Conservation (phyloP, 2,113 vertebrate genomes). For the Puffinus mauretanicus region DNA sequence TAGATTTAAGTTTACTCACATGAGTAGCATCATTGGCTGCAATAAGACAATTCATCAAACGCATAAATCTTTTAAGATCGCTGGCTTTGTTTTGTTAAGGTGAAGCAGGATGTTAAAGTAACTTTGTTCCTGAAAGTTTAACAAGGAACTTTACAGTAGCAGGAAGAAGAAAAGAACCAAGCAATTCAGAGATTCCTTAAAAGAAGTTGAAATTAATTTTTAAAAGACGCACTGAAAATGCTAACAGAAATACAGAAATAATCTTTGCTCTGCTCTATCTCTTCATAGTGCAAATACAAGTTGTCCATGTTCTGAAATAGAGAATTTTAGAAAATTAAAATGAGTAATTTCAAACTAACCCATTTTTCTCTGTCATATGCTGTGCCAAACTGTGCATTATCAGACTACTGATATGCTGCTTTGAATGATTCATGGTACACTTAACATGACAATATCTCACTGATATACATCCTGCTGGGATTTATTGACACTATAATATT, state of each 20-base stretch:
- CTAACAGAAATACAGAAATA: not conserved
- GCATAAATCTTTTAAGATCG: not conserved
- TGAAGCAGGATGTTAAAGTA: not conserved
- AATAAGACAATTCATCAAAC: not conserved
- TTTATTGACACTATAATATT: not conserved
- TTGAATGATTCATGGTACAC: not conserved
- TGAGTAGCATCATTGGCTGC: not conserved
- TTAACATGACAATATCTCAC: not conserved
- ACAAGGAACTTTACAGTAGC: not conserved
- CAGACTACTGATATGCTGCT: not conserved
- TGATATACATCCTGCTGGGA: not conserved
- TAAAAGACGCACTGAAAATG: not conserved
- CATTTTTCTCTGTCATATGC: not conserved
- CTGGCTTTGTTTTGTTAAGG: not conserved
- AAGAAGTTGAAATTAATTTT: not conserved
- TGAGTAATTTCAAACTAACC: not conserved
- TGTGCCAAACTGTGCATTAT: constrained; percentile 23
- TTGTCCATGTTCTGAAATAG: not conserved
- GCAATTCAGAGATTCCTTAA: not conserved
- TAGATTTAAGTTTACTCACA: not conserved
- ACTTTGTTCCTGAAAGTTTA: not conserved
- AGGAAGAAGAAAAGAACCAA: not conserved
- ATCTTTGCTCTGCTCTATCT: not conserved
- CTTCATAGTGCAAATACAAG: not conserved
- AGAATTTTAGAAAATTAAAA: constrained; percentile 1